Evolutionary conservation across 2,113 vertebrate species (phyloP).

Genomic region (Pteronura brasiliensis): DNA sequence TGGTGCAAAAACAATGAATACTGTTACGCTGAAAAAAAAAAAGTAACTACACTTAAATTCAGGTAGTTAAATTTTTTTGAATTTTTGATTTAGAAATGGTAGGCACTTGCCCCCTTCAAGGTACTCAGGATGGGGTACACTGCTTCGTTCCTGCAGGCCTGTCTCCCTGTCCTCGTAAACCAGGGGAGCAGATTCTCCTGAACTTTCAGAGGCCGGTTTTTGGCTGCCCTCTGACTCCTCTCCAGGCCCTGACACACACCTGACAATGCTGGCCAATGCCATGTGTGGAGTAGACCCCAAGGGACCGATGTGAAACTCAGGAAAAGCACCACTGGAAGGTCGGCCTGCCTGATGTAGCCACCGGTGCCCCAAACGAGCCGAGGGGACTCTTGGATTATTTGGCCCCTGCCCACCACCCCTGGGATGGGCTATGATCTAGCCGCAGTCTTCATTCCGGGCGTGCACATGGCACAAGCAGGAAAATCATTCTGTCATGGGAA

Average conservation of each 20-base stretch:
- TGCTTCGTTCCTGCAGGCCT: not conserved
- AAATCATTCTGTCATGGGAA: not conserved
- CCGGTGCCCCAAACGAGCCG: not conserved
- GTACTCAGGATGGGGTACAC: no score
- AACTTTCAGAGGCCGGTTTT: not conserved
- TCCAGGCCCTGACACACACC: not conserved
- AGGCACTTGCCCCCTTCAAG: not conserved
- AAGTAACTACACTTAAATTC: not conserved
- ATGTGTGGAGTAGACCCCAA: not conserved
- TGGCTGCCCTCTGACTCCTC: not conserved
- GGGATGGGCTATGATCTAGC: not conserved
- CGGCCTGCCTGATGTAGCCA: no score
- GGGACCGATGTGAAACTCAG: not conserved
- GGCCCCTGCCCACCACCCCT: no score
- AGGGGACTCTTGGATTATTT: not conserved
- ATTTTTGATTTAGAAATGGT: not conserved
- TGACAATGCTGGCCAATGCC: not conserved
- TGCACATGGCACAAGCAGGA: not conserved
- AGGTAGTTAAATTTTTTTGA: not conserved
- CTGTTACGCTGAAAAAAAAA: not conserved
- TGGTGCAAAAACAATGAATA: no score
- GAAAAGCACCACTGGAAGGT: not conserved
- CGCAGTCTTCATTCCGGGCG: no score
- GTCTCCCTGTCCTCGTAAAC: not conserved
- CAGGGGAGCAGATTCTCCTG: not conserved